Evolutionary conservation across 2,888 invertebrate genomes (phyloP).

Genomic region (Tetanocera ferruginea): DNA sequence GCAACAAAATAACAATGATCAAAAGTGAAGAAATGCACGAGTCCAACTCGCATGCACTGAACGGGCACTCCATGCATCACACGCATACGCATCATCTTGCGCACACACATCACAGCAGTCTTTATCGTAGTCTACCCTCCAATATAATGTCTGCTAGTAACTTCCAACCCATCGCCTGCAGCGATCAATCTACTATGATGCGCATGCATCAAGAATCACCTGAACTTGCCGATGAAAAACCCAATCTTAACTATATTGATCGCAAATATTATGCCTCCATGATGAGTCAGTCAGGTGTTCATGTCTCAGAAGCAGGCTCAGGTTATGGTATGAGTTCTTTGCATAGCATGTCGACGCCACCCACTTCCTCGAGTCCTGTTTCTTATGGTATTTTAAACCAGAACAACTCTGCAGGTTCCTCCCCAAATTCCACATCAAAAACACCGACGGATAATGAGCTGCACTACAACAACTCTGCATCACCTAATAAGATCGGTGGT

Average conservation of each 20-base stretch:
- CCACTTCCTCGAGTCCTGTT: conserved; percentile 60
- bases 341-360: conserved; percentile 58
- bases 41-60: conserved; percentile 47
- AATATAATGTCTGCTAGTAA: conserved; percentile 59
- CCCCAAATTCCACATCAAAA: conserved; percentile 56
- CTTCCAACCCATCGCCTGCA: conserved; percentile 58
- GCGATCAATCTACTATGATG: conserved; percentile 46
- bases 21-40: conserved; percentile 67
- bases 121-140: conserved; percentile 59
- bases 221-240: conserved; percentile 64
- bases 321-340: conserved; percentile 46
- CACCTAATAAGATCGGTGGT: conserved; percentile 45
- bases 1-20: conserved; percentile 55
- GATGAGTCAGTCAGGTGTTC: conserved; percentile 46
- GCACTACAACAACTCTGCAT: conserved; percentile 32
- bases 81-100: conserved; percentile 47
- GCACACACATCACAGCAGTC: conserved; percentile 44
- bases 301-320: conserved; percentile 36
- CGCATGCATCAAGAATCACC: conserved; percentile 62
- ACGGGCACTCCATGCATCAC: conserved; percentile 46
- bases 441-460: conserved; percentile 59
- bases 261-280: conserved; percentile 62
- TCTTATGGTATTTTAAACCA: conserved; percentile 56
- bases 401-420: conserved; percentile 57
- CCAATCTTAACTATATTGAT: conserved; percentile 62